Evolutionary conservation across 2,888 invertebrate species (phyloP).

Genomic region (Cosmorhoe ocellata): DNA sequence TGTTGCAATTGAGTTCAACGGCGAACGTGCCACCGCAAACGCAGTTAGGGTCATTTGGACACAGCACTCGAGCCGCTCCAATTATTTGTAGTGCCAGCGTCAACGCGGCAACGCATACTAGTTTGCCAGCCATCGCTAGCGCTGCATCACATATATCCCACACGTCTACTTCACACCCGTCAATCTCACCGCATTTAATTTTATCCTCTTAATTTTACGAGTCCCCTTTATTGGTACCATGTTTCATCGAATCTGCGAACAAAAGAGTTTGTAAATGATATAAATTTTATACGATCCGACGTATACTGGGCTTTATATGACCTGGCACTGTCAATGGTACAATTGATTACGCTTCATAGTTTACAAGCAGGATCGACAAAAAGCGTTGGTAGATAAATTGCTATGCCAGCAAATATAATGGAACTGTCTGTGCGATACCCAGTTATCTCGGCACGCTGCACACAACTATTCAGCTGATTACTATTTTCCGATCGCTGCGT

Average conservation of each 20-base stretch:
- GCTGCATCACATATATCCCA: constrained; percentile 37
- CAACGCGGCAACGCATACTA: constrained; percentile 57
- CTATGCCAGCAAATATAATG: constrained; percentile 57
- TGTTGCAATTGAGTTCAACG: constrained; percentile 75
- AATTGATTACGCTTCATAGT: constrained; percentile 62
- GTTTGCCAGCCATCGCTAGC: constrained; percentile 59
- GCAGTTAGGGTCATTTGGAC: constrained; percentile 77
- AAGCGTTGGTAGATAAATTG: constrained; percentile 61
- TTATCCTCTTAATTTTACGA: constrained; percentile 35
- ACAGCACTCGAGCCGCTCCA: constrained; percentile 63
- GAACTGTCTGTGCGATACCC: constrained; percentile 50
- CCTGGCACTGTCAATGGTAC: constrained; percentile 40
- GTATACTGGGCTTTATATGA: constrained; percentile 41
- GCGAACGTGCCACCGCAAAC: constrained; percentile 74
- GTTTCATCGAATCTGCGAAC: constrained; percentile 49
- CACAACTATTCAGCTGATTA: constrained; percentile 46
- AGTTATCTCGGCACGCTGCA: constrained; percentile 52
- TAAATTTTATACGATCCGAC: constrained; percentile 35
- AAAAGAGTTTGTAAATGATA: constrained; percentile 37
- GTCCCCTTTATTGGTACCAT: constrained; percentile 31
- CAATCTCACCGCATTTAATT: constrained; percentile 30
- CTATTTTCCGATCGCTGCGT: constrained; percentile 39
- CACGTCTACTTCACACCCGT: constrained; percentile 41
- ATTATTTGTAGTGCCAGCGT: constrained; percentile 67
- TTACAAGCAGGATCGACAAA: constrained; percentile 58